Evolutionary conservation across 2,888 invertebrate species (phyloP), one percentile per base, ranked within the genome.

Genomic region (Helicoverpa assulta): DNA sequence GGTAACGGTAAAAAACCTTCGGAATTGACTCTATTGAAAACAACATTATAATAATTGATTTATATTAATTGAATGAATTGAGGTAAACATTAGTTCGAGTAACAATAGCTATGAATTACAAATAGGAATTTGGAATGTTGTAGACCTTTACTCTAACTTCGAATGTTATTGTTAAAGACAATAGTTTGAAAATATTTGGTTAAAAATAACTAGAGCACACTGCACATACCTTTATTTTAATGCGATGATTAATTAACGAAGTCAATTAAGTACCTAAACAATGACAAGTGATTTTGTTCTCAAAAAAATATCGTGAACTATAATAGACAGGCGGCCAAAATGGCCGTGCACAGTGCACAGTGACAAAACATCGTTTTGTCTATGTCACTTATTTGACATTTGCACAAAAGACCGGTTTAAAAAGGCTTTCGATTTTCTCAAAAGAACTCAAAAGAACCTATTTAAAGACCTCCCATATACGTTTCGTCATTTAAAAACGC

Each of bases 1-100:
- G 47, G 47, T 19, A 75, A 67, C 29, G n/a, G 50, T 60, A 56
- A n/a, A 50, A 12, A 50, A 12, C 47, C 47, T 5, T 47, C 47
- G 5, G 16, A 47, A 47, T 16, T n/a, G n/a, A 0, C 16, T 6
- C 12, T n/a, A 6, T 47, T 47, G 47, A n/a, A 47, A 47, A 47
- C n/a, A n/a, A 40, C 40, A 14, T 14, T 40, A 12, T 14, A 33
- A 33, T 33, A 1, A 33, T 33, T 33, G 8, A 10, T 40, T 40
- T 40, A 14, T 14, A 12, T 14, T 40, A 14, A 40, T 40, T 40
- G 40, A 40, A 10, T 14, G 40, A 40, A 40, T 40, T 40, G 12
- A 40, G 10, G 40, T 40, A 14, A 40, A 40, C 40, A 40, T 40
- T 40, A 40, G 26, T 40, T 40, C 12, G 3, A 47, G n/a, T n/a